Evolutionary conservation across 2,888 invertebrate species (phyloP), one percentile per base, ranked within the genome.

Genomic region (Brachypterus glaber): DNA sequence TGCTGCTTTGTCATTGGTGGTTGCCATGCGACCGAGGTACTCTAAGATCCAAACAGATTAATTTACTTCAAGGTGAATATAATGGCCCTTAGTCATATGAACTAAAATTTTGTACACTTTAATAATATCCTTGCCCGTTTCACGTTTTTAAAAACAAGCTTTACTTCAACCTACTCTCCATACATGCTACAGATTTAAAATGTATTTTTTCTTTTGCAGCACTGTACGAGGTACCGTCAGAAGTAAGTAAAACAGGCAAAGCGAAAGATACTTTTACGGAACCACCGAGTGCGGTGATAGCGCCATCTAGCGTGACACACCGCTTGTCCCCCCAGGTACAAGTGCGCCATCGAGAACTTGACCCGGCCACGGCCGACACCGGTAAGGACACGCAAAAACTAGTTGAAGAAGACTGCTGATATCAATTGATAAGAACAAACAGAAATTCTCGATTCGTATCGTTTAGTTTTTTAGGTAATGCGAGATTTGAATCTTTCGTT

Each of bases 351-450:
- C 77, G 79, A 50, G 82, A 84, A 62, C 72, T 91, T 43, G 88
- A 90, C 68, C 91, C 91, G 3, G 77, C 80, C 35, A 69, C 75
- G 39, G 76, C 79, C 40, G 91, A 92, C 66, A 86, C 88, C 39
- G 90, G 89, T 63, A 87, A 84, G 65, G 92, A 92, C 69, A 92
- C 92, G 31, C 87, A 87, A 66, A 80, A 83, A 63, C 76, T 92
- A 50, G 91, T 92, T 50, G 82, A 82, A 65, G 91, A 91, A 72
- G 89, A 90, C 72, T 80, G 80, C 68, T 81, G 65, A 65, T 66
- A 64, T 54, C 54, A 51, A 51, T 47, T 52, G 44, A n/a, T n/a
- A n/a, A n/a, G n/a, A 54, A 54, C 43, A 44, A 48, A 45, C 49
- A 51, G 32, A 47, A 54, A 43, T 47, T 50, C 47, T 47, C 49